These are phyloP conservation scores for Myotis lucifugus DNA, from an alignment of 2,113 vertebrate species.

Conservation along the genomic window DNA sequence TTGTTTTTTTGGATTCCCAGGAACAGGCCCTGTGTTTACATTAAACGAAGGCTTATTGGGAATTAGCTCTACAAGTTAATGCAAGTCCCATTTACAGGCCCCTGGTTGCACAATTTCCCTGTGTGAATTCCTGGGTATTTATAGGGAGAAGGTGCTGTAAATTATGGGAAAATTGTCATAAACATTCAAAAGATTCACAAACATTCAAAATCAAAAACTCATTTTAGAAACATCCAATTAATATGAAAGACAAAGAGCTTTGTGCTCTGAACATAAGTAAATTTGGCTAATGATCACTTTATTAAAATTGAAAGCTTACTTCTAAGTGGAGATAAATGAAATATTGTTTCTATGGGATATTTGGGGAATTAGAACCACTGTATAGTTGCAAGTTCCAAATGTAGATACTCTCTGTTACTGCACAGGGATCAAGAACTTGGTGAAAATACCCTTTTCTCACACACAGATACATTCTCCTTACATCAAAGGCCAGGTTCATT, in stretches of 20 bases:
- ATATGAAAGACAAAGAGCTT: background rate
- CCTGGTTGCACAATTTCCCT: background rate
- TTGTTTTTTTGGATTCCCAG: background rate
- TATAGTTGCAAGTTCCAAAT: background rate
- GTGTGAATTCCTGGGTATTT: background rate
- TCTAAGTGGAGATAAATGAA: background rate
- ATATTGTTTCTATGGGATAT: background rate
- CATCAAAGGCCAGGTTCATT: background rate
- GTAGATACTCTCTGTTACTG: background rate
- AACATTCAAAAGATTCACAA: background rate
- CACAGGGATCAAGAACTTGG: background rate
- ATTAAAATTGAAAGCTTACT: background rate
- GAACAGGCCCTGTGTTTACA: background rate
- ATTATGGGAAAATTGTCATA: background rate
- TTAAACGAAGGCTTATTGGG: background rate
- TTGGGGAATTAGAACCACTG: background rate
- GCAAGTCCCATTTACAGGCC: background rate
- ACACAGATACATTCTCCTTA: slow-evolving; percentile 27
- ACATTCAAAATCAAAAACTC: background rate
- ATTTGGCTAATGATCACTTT: background rate
- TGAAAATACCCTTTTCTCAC: background rate
- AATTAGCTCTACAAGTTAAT: background rate
- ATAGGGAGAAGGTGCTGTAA: background rate
- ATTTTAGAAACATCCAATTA: background rate
- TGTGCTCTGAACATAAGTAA: background rate